A percentile compares a stretch with the other conserved stretches of the same genome.
These are phyloP conservation scores for Echinops telfairi DNA, from an alignment of 2,113 vertebrate genomes.

Conservation along the genomic window DNA sequence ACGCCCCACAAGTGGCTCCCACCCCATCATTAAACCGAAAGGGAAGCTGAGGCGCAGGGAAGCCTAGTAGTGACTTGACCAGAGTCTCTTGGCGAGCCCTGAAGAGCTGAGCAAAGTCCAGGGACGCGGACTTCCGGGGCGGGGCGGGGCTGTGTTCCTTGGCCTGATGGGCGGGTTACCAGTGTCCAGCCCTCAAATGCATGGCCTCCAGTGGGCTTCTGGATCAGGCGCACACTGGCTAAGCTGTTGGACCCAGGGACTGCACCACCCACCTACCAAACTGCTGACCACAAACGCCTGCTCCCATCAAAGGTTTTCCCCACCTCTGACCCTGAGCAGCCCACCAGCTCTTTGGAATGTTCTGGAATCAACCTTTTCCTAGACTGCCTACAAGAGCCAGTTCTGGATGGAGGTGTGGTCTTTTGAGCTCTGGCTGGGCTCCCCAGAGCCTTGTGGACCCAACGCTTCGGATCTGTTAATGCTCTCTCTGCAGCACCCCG, in stretches of 20 bases:
- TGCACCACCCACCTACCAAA: neutral
- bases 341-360: slow-evolving; percentile 51
- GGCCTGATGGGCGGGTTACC: no score
- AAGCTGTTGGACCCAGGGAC: slow-evolving; percentile 30
- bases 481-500: neutral
- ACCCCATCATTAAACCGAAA: slow-evolving; percentile 25
- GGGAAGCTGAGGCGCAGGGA: slow-evolving; percentile 64
- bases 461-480: neutral
- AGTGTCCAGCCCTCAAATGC: neutral
- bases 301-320: slow-evolving; percentile 3
- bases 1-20: neutral
- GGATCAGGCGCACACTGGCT: neutral
- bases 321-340: neutral
- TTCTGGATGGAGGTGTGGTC: neutral
- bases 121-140: neutral
- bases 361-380: slow-evolving; percentile 44
- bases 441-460: neutral
- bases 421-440: neutral
- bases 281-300: neutral
- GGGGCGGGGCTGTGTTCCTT: neutral
- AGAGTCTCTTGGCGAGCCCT: neutral
- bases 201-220: neutral
- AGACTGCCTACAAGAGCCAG: neutral
- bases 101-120: neutral
- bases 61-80: neutral